Percentiles rank a stretch among this genome's conserved stretches.
Conservation (phyloP, 92 coral and sea anemone species). For the Porites evermanni region DNA sequence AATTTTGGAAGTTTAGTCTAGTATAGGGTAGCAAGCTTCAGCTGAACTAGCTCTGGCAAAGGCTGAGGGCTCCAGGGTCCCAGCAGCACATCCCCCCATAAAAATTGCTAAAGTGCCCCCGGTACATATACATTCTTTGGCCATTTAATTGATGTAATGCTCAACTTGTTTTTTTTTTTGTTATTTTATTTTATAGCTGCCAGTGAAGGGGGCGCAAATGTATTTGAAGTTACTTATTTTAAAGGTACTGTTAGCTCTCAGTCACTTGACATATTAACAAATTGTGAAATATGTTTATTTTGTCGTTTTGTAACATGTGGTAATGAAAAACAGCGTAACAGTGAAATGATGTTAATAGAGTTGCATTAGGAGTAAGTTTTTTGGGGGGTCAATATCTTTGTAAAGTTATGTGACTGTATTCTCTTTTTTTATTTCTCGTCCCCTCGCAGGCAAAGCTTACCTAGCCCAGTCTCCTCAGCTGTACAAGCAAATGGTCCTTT, state of each 20-base stretch:
- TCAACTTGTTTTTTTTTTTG: neutral
- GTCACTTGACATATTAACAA: neutral
- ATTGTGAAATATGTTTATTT: neutral
- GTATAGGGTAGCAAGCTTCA: no score
- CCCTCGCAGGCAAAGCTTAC: constrained; percentile 81
- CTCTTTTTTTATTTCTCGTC: neutral
- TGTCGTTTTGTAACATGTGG: no score
- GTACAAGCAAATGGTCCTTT: constrained; percentile 96
- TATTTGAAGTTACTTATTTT: constrained; percentile 95
- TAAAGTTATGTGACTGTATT: neutral
- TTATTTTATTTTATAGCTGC: constrained; percentile 68
- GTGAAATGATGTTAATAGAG: no score
- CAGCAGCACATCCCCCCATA: no score
- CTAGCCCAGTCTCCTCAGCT: constrained; percentile 98
- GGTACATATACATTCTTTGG: no score
- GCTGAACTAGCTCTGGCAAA: no score
- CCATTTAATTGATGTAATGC: neutral
- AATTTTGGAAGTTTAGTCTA: no score
- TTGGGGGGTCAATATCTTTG: no score
- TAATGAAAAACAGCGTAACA: no score
- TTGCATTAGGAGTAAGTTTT: no score
- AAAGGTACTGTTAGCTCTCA: constrained; percentile 61
- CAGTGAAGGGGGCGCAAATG: constrained; percentile 99
- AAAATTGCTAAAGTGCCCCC: no score
- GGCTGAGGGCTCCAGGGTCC: no score